Conservation (phyloP, 1,140 invertebrate species). For the Hesperophylax magnus region DNA sequence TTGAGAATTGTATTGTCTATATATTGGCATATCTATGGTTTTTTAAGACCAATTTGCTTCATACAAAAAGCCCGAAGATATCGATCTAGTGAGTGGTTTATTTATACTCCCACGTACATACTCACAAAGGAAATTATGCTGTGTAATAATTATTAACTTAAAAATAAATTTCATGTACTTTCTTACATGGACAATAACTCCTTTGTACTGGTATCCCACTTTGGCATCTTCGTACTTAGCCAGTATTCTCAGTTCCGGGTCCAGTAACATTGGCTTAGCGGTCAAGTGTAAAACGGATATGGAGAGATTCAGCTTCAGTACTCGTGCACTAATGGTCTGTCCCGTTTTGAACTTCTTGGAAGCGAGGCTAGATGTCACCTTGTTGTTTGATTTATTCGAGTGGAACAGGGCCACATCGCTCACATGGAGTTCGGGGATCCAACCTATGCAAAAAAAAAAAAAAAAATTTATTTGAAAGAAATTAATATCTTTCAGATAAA, state of each 20-base stretch:
- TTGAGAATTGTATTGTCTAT: too few species aligned
- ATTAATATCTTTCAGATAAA: too few species aligned
- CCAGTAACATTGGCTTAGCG: constrained; percentile 72
- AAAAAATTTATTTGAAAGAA: too few species aligned
- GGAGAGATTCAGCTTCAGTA: constrained; percentile 65
- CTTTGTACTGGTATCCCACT: constrained; percentile 70
- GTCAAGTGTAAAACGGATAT: constrained; percentile 70
- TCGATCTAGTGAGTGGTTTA: too few species aligned
- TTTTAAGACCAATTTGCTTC: too few species aligned
- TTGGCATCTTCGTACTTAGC: constrained; percentile 66
- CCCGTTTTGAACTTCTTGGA: constrained; percentile 65
- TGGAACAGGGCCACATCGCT: constrained; percentile 56
- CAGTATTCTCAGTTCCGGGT: constrained; percentile 68
- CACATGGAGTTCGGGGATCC: constrained; percentile 58
- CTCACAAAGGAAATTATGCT: too few species aligned
- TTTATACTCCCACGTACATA: too few species aligned
- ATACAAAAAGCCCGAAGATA: too few species aligned
- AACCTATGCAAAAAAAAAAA: constrained; percentile 40
- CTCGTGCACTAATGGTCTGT: constrained; percentile 69
- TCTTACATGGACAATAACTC: constrained; percentile 70
- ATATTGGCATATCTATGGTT: too few species aligned
- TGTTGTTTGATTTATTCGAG: constrained; percentile 58
- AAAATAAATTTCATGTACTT: neutral
- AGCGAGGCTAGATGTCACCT: constrained; percentile 56
- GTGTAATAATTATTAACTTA: too few species aligned